Percentiles rank a stretch among this genome's conserved stretches.
Conservation (phyloP, 2,113 vertebrate species). For the Heterochromis multidens region DNA sequence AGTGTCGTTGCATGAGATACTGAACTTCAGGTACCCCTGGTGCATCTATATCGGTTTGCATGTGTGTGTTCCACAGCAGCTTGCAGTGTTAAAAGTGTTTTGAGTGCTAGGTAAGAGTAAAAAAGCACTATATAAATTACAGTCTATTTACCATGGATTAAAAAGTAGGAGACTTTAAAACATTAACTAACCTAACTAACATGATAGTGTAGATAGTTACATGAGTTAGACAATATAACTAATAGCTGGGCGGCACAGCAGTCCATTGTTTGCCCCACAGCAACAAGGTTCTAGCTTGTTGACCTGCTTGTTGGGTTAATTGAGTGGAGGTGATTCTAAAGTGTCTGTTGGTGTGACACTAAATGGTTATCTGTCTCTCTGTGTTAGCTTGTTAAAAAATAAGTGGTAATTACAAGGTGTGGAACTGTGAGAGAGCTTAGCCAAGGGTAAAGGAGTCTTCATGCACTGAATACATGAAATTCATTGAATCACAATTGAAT, state of each 20-base stretch:
- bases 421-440: background rate
- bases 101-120: background rate
- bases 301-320: background rate
- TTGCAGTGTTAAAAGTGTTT: background rate
- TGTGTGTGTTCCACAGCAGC: background rate
- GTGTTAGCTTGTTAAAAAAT: background rate
- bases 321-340: background rate
- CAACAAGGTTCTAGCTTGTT: background rate
- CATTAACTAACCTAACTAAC: background rate
- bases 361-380: background rate
- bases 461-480: too few relatives aligned
- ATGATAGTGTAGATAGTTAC: background rate
- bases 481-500: background rate
- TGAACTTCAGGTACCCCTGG: too few relatives aligned
- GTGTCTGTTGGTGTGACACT: background rate
- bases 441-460: background rate
- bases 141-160: too few relatives aligned
- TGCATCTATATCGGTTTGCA: too few relatives aligned
- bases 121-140: too few relatives aligned
- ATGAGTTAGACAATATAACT: background rate
- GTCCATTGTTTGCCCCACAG: background rate
- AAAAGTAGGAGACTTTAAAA: background rate
- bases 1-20: too few relatives aligned
- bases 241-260: background rate
- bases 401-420: background rate